A percentile compares a stretch with the other conserved stretches of the same genome.
These are phyloP conservation scores for Bradypodion pumilum DNA, from an alignment of 2,797 vertebrate genomes.

Conservation along the genomic window DNA sequence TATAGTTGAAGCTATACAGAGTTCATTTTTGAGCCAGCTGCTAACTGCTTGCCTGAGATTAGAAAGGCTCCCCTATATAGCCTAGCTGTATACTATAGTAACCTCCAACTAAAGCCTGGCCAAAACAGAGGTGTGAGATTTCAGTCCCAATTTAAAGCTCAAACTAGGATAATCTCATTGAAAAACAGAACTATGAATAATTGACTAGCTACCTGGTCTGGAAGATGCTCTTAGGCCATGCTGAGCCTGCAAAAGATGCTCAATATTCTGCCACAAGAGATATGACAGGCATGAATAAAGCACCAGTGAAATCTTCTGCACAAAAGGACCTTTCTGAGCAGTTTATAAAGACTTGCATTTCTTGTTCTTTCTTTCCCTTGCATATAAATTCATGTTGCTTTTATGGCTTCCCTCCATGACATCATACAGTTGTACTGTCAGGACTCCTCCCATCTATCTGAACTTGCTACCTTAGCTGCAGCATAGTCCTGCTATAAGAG, in stretches of 20 bases:
- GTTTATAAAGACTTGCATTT: background rate
- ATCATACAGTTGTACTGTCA: background rate
- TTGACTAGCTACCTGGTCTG: background rate
- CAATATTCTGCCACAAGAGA: background rate
- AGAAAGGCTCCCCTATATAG: background rate
- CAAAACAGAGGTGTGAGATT: background rate
- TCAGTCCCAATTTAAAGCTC: background rate
- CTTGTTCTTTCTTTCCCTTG: conserved; percentile 11
- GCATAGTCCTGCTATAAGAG: conserved; percentile 64
- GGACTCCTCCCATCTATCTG: background rate
- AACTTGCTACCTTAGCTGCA: conserved; percentile 33
- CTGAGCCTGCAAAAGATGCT: conserved; percentile 3
- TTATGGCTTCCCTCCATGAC: conserved; percentile 4
- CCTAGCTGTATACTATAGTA: background rate
- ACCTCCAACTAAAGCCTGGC: background rate
- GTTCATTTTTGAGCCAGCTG: conserved; percentile 23
- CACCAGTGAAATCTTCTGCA: conserved; percentile 15
- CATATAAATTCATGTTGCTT: conserved; percentile 10
- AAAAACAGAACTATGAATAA: background rate
- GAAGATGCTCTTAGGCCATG: background rate
- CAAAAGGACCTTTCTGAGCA: background rate
- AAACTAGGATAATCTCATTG: background rate
- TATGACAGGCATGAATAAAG: background rate
- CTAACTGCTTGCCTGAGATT: conserved; percentile 34
- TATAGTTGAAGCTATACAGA: background rate